These are phyloP conservation scores for Latrodectus hesperus DNA, from an alignment of 2,888 invertebrate genomes.

Conservation along the genomic window DNA sequence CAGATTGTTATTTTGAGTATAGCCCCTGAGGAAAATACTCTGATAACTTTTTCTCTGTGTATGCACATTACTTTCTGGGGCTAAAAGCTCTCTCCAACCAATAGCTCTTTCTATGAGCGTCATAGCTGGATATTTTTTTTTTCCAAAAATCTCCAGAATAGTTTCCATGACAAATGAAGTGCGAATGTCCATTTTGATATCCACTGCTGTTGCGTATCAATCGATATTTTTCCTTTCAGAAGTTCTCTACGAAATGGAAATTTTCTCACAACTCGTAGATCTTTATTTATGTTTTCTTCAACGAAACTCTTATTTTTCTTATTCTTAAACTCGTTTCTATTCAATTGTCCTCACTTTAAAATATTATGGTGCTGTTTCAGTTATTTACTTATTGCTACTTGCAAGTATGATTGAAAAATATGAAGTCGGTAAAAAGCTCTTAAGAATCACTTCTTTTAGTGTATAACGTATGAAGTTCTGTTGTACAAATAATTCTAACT, in stretches of 20 bases:
- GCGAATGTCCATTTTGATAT: conserved; percentile 56
- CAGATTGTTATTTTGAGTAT: not conserved
- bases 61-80: conserved; percentile 43
- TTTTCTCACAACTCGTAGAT: too few species aligned
- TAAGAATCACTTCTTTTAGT: too few species aligned
- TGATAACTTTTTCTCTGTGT: conserved; percentile 23
- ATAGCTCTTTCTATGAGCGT: conserved; percentile 23
- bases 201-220: conserved; percentile 42
- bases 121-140: not conserved
- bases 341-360: too few species aligned
- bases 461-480: too few species aligned
- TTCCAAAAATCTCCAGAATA: conserved; percentile 13
- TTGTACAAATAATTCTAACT: too few species aligned
- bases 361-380: too few species aligned
- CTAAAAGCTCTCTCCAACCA: conserved; percentile 29
- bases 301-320: too few species aligned
- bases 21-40: conserved; percentile 32
- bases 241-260: not conserved
- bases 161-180: conserved; percentile 58
- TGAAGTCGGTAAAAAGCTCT: too few species aligned
- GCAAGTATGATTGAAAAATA: too few species aligned
- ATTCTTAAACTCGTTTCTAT: too few species aligned
- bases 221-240: conserved; percentile 17
- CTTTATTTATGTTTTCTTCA: too few species aligned
- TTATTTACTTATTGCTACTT: too few species aligned